A percentile compares a stretch with the other conserved stretches of the same genome.
phyloP scores from a whole-genome alignment of 2,113 vertebrate species.

The Lucifuga dentata region DNA sequence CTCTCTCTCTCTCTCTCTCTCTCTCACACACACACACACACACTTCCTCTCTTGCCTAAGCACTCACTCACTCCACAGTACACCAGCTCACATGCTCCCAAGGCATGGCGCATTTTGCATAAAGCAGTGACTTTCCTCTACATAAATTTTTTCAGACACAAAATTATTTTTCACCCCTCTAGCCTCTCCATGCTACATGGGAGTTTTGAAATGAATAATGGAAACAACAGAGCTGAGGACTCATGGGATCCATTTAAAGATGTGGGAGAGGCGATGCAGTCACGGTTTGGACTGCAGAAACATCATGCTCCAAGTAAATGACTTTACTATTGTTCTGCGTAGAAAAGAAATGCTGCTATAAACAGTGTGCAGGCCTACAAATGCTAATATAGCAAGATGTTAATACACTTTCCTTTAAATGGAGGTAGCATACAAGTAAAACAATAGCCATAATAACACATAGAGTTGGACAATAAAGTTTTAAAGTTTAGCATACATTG shows the following conservation, averaged over 20 bases:
- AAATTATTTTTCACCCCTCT: constrained; percentile 82
- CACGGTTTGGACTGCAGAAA: constrained; percentile 66
- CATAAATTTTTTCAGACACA: constrained; percentile 75
- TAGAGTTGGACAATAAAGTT: too few relatives aligned
- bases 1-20: too few relatives aligned
- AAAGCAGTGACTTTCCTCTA: constrained; percentile 80
- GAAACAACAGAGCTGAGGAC: constrained; percentile 81
- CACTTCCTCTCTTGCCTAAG: constrained; percentile 36
- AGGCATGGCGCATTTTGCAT: constrained; percentile 79
- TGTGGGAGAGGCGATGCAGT: constrained; percentile 77
- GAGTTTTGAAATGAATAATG: constrained; percentile 85
- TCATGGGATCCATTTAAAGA: constrained; percentile 83
- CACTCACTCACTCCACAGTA: constrained; percentile 68
- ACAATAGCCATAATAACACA: constrained; percentile 22
- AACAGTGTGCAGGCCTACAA: constrained; percentile 17
- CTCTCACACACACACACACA: constrained; percentile 41
- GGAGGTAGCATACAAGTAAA: constrained; percentile 6
- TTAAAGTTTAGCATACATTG: background rate
- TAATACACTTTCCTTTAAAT: constrained; percentile 44
- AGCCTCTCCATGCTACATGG: constrained; percentile 74
- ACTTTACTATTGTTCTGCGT: constrained; percentile 63
- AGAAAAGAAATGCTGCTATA: constrained; percentile 34
- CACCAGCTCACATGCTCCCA: constrained; percentile 72
- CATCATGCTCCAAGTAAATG: constrained; percentile 66
- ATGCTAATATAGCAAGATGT: constrained; percentile 30